Conservation (phyloP, 2,113 vertebrate genomes). For the Triplophysa rosa region DNA sequence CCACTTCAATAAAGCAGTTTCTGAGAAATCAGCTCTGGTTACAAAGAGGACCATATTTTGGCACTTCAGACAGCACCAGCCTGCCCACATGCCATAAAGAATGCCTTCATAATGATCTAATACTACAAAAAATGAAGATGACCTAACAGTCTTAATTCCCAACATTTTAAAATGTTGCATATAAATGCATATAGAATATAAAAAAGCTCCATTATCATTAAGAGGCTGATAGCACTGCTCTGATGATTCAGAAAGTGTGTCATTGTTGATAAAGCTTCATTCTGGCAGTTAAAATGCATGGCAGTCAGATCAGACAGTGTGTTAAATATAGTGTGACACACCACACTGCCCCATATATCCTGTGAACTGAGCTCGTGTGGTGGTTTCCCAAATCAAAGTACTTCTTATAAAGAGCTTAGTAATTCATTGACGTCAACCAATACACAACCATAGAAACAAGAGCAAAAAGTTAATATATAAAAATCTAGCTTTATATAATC, state of each 20-base stretch:
- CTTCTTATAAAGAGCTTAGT: background rate
- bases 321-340: slow-evolving; percentile 29
- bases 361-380: background rate
- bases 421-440: background rate
- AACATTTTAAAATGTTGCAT: background rate
- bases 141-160: background rate
- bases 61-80: background rate
- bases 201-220: too few species aligned
- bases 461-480: background rate
- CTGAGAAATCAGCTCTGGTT: too few species aligned
- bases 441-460: background rate
- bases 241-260: background rate
- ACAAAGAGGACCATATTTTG: too few species aligned
- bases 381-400: background rate
- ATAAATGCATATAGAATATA: too few species aligned
- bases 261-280: background rate
- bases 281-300: background rate
- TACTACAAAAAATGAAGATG: background rate
- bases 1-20: too few species aligned
- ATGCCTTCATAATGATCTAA: background rate
- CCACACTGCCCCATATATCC: slow-evolving; percentile 9
- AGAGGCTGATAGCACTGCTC: too few species aligned
- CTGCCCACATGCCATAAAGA: background rate
- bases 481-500: too few species aligned
- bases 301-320: slow-evolving; percentile 1